Conservation (phyloP, 2,113 vertebrate genomes). For the Aspiorhynchus laticeps region DNA sequence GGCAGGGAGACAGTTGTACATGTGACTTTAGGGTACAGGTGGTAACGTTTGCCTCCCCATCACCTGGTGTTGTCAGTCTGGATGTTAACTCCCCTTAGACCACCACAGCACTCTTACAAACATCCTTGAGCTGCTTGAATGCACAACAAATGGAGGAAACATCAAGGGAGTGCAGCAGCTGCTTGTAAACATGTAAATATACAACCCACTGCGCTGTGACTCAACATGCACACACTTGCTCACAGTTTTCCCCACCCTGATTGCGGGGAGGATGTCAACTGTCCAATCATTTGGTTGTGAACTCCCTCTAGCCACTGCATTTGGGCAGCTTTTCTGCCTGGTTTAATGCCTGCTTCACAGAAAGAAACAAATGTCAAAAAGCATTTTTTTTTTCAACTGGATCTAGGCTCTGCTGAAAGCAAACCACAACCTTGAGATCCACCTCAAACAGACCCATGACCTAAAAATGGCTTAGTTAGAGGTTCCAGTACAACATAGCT, state of each 20-base stretch:
- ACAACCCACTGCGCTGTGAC: slow-evolving; percentile 73
- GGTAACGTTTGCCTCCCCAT: slow-evolving; percentile 64
- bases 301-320: slow-evolving; percentile 15
- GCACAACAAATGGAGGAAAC: slow-evolving; percentile 80
- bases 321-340: slow-evolving; percentile 11
- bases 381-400: slow-evolving; percentile 76
- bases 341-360: slow-evolving; percentile 58
- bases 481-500: slow-evolving; percentile 56
- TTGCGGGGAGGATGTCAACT: slow-evolving; percentile 68
- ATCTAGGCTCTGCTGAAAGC: slow-evolving; percentile 73
- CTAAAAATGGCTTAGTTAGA: slow-evolving; percentile 58
- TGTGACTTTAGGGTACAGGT: slow-evolving; percentile 67
- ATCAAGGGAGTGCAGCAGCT: slow-evolving; percentile 80
- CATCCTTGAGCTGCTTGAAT: slow-evolving; percentile 53
- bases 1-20: slow-evolving; percentile 62
- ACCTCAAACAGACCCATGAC: slow-evolving; percentile 70
- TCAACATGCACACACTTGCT: slow-evolving; percentile 52
- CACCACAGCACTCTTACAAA: slow-evolving; percentile 24
- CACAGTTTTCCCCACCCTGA: slow-evolving; percentile 50
- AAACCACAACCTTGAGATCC: slow-evolving; percentile 79
- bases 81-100: not conserved
- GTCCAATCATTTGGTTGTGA: slow-evolving; percentile 63
- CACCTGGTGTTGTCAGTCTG: slow-evolving; percentile 76
- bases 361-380: slow-evolving; percentile 69
- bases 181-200: slow-evolving; percentile 81